Conservation (phyloP, 2,888 invertebrate genomes). For the Hoplodrina ambigua region DNA sequence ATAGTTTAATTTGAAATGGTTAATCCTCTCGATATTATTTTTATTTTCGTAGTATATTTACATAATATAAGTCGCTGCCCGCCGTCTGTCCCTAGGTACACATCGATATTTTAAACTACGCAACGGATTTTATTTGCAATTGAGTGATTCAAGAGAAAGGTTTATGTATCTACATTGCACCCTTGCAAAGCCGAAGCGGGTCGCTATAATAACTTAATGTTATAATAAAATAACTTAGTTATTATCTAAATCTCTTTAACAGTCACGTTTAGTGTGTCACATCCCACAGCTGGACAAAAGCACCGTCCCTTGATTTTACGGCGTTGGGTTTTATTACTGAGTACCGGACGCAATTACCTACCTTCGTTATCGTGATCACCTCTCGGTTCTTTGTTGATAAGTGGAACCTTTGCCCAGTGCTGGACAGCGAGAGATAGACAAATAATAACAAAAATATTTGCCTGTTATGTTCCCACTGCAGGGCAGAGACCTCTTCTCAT, state of each 20-base stretch:
- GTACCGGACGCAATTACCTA: constrained; percentile 22
- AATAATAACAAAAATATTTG: background rate
- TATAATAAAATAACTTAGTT: background rate
- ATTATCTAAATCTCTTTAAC: constrained; percentile 3
- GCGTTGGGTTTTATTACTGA: constrained; percentile 13
- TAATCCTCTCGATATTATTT: background rate
- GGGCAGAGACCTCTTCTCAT: no score
- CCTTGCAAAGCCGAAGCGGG: no score
- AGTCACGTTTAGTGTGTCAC: background rate
- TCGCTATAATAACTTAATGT: no score
- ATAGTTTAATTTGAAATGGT: background rate
- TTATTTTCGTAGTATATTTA: background rate
- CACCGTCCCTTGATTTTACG: constrained; percentile 26
- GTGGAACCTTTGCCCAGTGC: background rate
- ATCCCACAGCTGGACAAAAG: constrained; percentile 21
- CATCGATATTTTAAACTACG: no score
- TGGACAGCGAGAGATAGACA: no score
- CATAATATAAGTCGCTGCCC: no score
- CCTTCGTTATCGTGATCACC: constrained; percentile 11
- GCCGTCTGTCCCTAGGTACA: no score
- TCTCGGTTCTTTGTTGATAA: constrained; percentile 5
- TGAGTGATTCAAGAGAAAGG: no score
- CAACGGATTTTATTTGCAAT: no score
- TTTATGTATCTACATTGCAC: no score
- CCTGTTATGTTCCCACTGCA: no score